These are phyloP conservation scores for Tretioscincus oriximinensis DNA, from an alignment of 2,113 vertebrate genomes.

Conservation along the genomic window DNA sequence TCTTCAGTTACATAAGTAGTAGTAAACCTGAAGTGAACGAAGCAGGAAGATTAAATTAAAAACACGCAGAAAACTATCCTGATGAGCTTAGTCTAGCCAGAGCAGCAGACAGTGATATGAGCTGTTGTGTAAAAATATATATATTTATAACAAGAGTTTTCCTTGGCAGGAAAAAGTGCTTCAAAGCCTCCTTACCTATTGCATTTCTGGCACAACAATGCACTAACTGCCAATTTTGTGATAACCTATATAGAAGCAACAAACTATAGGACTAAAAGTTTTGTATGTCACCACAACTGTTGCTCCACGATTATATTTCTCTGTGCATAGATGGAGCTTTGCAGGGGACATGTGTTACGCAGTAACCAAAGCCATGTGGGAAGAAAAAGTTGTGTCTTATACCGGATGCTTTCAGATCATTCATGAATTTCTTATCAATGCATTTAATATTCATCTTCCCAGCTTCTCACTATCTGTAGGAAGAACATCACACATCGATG, in stretches of 20 bases:
- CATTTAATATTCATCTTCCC: neutral
- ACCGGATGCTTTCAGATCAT: neutral
- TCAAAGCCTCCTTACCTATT: neutral
- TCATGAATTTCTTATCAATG: too few relatives aligned
- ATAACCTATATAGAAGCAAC: neutral
- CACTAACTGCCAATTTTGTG: neutral
- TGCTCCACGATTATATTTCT: neutral
- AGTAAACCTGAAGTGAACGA: constrained; percentile 5
- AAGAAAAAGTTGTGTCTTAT: neutral
- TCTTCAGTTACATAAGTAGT: neutral
- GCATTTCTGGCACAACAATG: neutral
- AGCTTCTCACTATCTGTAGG: neutral
- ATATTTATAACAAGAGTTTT: neutral
- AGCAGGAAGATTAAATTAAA: neutral
- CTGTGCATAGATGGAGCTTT: neutral
- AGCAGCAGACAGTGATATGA: neutral
- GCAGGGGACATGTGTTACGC: too few relatives aligned
- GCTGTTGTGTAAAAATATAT: neutral
- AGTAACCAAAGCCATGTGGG: neutral
- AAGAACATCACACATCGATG: neutral
- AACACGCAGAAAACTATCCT: constrained; percentile 7
- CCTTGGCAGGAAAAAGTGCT: neutral
- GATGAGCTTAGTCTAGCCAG: neutral
- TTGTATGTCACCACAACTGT: neutral
- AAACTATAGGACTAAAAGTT: neutral